Percentiles rank a stretch among this genome's conserved stretches.
Conservation (phyloP, 2,113 vertebrate species). For the Ailuropoda melanoleuca region DNA sequence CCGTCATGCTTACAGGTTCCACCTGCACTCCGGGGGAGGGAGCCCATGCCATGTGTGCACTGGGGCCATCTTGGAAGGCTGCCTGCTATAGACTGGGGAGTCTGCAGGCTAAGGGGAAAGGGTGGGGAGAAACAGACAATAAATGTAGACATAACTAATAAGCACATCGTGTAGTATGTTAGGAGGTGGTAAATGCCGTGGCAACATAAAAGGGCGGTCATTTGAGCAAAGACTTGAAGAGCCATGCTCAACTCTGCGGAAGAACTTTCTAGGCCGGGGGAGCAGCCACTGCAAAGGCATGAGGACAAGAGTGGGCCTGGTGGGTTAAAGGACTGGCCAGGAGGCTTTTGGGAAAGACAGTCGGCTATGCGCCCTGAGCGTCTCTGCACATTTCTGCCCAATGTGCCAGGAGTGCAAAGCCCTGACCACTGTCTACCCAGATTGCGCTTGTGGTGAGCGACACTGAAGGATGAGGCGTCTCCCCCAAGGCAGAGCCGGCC, state of each 20-base stretch:
- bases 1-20: neutral
- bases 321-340: neutral
- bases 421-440: no score
- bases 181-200: neutral
- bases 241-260: neutral
- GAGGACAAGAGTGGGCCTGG: neutral
- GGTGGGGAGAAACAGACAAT: neutral
- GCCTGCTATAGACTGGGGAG: neutral
- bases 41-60: neutral
- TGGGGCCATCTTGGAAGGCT: neutral
- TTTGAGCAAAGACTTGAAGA: neutral
- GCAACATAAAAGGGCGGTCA: neutral
- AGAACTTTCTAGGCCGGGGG: neutral
- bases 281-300: neutral
- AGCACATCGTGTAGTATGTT: neutral
- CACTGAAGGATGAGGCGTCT: no score
- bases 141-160: neutral
- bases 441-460: neutral
- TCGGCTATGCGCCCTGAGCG: neutral
- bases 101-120: neutral
- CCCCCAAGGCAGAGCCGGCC: no score
- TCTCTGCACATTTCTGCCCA: neutral
- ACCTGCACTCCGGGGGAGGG: neutral
- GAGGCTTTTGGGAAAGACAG: neutral
- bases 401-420: neutral